Evolutionary conservation across 2,797 vertebrate species (phyloP).

Genomic region (Macrochelys suwanniensis): DNA sequence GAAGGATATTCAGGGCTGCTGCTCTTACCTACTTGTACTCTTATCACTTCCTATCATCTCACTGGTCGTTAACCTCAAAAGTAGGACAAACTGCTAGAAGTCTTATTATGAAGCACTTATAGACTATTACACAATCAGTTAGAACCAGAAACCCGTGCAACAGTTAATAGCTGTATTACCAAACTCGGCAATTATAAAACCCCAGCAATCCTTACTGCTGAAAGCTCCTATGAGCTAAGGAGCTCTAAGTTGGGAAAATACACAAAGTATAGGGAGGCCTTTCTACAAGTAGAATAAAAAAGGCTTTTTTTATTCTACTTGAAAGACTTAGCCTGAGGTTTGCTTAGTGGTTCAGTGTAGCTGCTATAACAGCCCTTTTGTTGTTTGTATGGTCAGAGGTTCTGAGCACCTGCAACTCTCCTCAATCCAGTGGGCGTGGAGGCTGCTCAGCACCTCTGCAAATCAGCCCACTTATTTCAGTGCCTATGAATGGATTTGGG

Average conservation of each 20-base stretch:
- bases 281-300: not conserved
- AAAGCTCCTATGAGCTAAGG: not conserved
- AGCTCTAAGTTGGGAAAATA: not conserved
- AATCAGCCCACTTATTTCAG: not conserved
- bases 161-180: constrained; percentile 57
- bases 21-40: constrained; percentile 49
- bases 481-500: not conserved
- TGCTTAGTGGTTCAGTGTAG: not conserved
- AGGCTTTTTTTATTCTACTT: too few relatives aligned
- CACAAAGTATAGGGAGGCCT: not conserved
- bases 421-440: not conserved
- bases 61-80: constrained; percentile 79
- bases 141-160: constrained; percentile 58
- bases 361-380: not conserved
- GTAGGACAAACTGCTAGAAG: constrained; percentile 76
- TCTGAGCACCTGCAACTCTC: not conserved
- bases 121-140: constrained; percentile 59
- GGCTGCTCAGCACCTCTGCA: not conserved
- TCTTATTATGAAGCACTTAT: constrained; percentile 46
- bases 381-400: not conserved
- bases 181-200: not conserved
- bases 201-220: not conserved
- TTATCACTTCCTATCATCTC: constrained; percentile 83
- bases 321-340: not conserved
- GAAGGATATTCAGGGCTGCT: constrained; percentile 73